Evolutionary conservation across 2,888 invertebrate genomes (phyloP), one percentile per base, ranked within the genome.

Genomic region (Ennomos erosarius): DNA sequence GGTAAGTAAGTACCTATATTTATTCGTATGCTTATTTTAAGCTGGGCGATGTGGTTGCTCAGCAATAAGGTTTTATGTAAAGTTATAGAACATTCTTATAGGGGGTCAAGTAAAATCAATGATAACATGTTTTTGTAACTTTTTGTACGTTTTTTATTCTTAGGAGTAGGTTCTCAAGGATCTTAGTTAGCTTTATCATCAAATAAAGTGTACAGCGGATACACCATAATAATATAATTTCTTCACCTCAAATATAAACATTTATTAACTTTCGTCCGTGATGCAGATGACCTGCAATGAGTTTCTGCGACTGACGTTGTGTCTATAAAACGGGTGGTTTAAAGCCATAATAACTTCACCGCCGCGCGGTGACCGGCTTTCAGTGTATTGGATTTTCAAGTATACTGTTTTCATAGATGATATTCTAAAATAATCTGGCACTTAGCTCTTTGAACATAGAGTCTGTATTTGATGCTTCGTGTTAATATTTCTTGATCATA

Each of bases 281-380:
- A 45, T 35, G 54, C 35, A 53, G 35, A 49, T 48, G 48, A 52
- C 40, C 36, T 49, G 38, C 39, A 9, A 46, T 45, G 49, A 11
- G 34, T 53, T 58, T 58, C 54, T 54, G 39, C 33, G 50, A n/a
- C n/a, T n/a, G n/a, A 49, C 46, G 40, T 48, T 47, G 45, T 37
- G 5, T 45, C 42, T 51, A 51, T 55, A 55, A 55, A 60, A 50
- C 53, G 36, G 42, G 35, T 35, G 50, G 46, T 58, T 47, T 55
- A 56, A 58, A 56, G 39, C 54, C 39, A 49, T 51, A 56, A 55
- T 58, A 54, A 55, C 10, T 59, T 56, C 33, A 44, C 49, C 39
- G 51, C 44, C 54, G 55, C 65, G 55, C 68, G 66, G 65, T 67
- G 70, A 68, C 70, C 68, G 65, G 66, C 67, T 73, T 69, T 73